A percentile compares a stretch with the other conserved stretches of the same genome.
Evolutionary conservation across 2,888 invertebrate genomes (phyloP).

Genomic region (Aporophyla lueneburgensis): DNA sequence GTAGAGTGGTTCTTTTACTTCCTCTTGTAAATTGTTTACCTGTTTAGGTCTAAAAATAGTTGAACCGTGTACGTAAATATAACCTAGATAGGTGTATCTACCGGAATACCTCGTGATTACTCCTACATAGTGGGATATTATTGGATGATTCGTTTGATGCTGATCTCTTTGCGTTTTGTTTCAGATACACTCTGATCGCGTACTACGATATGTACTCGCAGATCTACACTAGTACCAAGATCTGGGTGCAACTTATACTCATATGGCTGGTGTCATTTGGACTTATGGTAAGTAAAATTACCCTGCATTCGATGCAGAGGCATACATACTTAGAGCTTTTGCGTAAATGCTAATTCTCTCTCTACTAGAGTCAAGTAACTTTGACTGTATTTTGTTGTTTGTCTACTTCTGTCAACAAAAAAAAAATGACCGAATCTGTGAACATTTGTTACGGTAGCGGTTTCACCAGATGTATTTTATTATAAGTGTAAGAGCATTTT

Average conservation of each 20-base stretch:
- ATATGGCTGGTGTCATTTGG: constrained; percentile 95
- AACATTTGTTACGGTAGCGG: neutral
- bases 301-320: neutral
- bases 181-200: constrained; percentile 96
- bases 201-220: constrained; percentile 95
- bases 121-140: neutral
- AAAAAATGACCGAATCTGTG: neutral
- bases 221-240: constrained; percentile 94
- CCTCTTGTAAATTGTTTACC: constrained; percentile 47
- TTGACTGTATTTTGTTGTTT: neutral
- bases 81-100: constrained; percentile 25
- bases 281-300: constrained; percentile 90
- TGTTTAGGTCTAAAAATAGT: constrained; percentile 49
- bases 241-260: constrained; percentile 94
- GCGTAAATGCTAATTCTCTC: neutral
- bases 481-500: neutral
- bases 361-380: too few relatives aligned
- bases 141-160: neutral
- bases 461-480: too few relatives aligned
- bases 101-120: constrained; percentile 8
- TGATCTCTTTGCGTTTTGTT: constrained; percentile 71
- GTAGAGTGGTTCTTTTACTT: constrained; percentile 42
- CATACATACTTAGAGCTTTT: neutral
- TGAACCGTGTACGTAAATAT: constrained; percentile 44
- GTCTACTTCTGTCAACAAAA: neutral